These are phyloP conservation scores for Pristionchus pacificus DNA, from an alignment of 1,140 invertebrate species.

Conservation along the genomic window DNA sequence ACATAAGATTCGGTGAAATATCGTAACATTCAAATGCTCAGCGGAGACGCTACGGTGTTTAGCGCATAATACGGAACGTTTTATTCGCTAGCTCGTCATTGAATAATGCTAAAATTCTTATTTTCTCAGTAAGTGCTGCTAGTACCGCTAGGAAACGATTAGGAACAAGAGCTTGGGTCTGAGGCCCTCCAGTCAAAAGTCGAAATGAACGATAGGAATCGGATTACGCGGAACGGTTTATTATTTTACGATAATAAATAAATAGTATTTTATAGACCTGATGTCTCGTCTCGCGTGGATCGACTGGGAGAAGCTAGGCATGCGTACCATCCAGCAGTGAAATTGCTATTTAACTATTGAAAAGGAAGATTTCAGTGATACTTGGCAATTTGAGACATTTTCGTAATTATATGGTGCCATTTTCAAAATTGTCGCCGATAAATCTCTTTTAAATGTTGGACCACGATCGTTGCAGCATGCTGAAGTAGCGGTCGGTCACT, in stretches of 20 bases:
- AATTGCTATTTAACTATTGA: too few relatives aligned
- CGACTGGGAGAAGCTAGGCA: constrained; percentile 95
- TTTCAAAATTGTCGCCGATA: neutral
- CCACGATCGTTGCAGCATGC: neutral
- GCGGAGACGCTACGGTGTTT: too few relatives aligned
- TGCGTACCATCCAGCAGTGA: too few relatives aligned
- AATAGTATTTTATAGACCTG: constrained; percentile 70
- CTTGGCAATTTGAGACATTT: constrained; percentile 36
- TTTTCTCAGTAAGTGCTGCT: neutral
- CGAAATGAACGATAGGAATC: neutral
- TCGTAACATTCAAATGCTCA: too few relatives aligned
- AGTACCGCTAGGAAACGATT: too few relatives aligned
- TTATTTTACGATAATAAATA: neutral
- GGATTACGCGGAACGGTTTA: neutral
- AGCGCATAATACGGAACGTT: too few relatives aligned
- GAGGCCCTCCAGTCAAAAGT: neutral
- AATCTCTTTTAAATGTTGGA: neutral
- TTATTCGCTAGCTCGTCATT: neutral
- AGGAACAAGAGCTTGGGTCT: too few relatives aligned
- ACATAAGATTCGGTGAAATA: too few relatives aligned
- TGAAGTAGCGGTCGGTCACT: neutral
- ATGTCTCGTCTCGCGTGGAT: constrained; percentile 96
- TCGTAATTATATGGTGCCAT: constrained; percentile 4
- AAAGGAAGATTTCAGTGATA: constrained; percentile 72
- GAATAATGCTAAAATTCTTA: neutral